Conservation (phyloP, 2,113 vertebrate genomes). For the Cephalophus harveyi region DNA sequence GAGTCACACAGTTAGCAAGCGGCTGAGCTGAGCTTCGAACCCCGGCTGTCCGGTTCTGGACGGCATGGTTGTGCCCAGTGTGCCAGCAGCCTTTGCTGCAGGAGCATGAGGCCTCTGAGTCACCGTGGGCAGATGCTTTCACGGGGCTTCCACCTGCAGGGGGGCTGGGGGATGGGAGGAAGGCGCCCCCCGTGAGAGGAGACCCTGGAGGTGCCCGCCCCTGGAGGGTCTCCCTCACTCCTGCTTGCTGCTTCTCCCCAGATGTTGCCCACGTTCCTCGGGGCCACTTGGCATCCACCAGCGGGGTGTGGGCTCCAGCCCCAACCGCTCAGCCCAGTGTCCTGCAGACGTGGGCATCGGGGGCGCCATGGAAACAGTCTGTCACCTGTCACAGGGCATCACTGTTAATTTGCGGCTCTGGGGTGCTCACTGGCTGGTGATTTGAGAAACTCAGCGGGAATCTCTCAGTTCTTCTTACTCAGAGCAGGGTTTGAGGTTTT, state of each 20-base stretch:
- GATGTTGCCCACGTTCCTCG: accelerated
- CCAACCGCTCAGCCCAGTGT: accelerated
- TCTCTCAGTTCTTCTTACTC: neutral
- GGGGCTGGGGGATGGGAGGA: accelerated
- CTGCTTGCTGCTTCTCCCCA: neutral
- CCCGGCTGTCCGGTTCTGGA: neutral
- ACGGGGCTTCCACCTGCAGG: accelerated
- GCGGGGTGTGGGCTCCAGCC: accelerated
- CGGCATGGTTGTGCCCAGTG: accelerated
- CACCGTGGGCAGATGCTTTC: neutral
- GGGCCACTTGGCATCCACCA: accelerated
- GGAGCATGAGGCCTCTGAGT: accelerated
- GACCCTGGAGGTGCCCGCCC: too few relatives aligned
- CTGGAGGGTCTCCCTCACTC: accelerated
- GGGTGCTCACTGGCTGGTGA: neutral
- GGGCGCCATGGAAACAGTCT: neutral
- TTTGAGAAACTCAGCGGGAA: neutral
- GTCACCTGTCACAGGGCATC: accelerated
- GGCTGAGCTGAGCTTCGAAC: neutral
- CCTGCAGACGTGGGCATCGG: accelerated
- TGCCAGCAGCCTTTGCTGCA: accelerated
- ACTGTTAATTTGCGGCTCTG: neutral
- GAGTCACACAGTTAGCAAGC: neutral
- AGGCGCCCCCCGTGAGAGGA: neutral
- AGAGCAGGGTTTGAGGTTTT: neutral